Evolutionary conservation across 2,888 invertebrate species (phyloP), one percentile per base, ranked within the genome.

Genomic region (Macropis europaea): DNA sequence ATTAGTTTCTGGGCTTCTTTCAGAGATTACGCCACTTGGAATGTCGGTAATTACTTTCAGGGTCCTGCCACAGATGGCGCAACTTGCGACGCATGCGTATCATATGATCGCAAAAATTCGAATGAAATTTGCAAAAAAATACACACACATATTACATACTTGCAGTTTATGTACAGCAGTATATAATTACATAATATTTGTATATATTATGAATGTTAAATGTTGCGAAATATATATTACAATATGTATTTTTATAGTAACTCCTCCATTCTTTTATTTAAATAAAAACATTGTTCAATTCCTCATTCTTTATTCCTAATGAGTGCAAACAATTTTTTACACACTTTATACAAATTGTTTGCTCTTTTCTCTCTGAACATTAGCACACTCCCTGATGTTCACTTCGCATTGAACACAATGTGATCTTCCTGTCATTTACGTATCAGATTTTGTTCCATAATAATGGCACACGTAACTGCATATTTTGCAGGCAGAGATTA

Each of bases 401-500:
- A 56, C 26, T 73, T 70, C 53, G 38, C n/a, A 48, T 26, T 3
- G 6, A 28, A 45, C 6, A 24, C 6, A 56, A 56, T 26, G 19
- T 22, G 4, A 34, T n/a, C 32, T 32, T 26, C 3, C 0, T 26
- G 24, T 9, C n/a, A 60, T 47, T 52, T 15, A 34, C 6, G 38
- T 9, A 26, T 50, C 34, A 22, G 9, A 38, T 30, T 54, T n/a
- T n/a, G 11, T 45, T n/a, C 40, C 34, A 5, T 6, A 28, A 68
- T 28, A 63, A 78, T 76, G 73, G 26, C 79, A 48, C 45, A 75
- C 2, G 5, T 60, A 56, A 5, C 43, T 26, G 6, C 50, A 17
- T 66, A 67, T 71, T 43, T 72, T 43, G 50, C 67, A 17, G 15
- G 66, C n/a, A 76, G 84, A 15, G 87, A 88, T 82, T 88, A 88